A percentile compares a stretch with the other conserved stretches of the same genome.
Conservation (phyloP, 2,797 vertebrate species). For the Rhyacichthys aspro region DNA sequence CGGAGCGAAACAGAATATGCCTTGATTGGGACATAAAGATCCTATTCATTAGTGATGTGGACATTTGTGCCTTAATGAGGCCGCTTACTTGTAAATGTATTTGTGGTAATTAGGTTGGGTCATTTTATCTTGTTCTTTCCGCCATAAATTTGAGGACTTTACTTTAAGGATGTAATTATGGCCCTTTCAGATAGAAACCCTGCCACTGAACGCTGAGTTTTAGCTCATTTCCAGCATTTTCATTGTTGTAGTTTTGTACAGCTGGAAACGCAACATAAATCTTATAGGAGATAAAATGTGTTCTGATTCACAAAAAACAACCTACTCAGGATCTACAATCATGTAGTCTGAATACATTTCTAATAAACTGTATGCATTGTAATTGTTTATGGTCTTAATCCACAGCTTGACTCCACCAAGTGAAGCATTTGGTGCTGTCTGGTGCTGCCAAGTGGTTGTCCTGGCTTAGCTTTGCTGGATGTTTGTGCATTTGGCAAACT, state of each 20-base stretch:
- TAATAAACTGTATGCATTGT: constrained; percentile 6
- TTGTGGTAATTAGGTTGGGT: neutral
- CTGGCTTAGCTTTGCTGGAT: constrained; percentile 21
- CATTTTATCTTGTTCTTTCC: constrained; percentile 1
- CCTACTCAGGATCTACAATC: no score
- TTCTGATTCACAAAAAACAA: no score
- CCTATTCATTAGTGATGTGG: neutral
- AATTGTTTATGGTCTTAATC: neutral
- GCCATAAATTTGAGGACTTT: neutral
- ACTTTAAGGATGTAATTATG: no score
- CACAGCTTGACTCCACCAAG: constrained; percentile 12
- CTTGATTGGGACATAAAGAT: constrained; percentile 14
- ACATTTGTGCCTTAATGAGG: neutral
- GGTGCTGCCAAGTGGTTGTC: constrained; percentile 20
- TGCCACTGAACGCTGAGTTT: no score
- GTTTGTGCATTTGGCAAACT: constrained; percentile 42
- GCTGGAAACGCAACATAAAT: no score
- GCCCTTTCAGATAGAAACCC: neutral
- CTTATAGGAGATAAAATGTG: no score
- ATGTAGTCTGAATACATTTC: neutral
- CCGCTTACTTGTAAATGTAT: constrained; percentile 5
- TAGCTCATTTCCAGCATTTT: no score
- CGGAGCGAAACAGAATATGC: neutral
- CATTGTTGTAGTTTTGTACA: no score
- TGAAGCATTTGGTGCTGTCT: constrained; percentile 20